Percentiles rank a stretch among this genome's conserved stretches.
These are phyloP conservation scores for Gallirallus australis DNA, from an alignment of 2,797 vertebrate genomes.

Conservation along the genomic window DNA sequence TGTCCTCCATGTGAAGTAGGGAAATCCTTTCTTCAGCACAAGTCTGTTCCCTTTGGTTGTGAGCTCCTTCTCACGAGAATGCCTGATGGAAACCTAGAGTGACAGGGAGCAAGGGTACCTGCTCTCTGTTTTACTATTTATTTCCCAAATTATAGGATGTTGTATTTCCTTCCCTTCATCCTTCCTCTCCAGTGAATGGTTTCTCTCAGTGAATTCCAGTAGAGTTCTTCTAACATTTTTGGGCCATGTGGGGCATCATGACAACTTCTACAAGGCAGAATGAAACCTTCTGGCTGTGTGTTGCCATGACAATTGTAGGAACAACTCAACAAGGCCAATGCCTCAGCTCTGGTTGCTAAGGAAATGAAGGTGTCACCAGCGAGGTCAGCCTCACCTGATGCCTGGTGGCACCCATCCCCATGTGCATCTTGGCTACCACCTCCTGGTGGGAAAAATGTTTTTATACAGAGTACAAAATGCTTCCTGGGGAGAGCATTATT, in stretches of 20 bases:
- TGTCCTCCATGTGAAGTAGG: fast-evolving
- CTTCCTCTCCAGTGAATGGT: neutral
- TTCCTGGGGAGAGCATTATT: slow-evolving; percentile 10
- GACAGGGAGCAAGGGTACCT: fast-evolving
- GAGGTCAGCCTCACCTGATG: neutral
- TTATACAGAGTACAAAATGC: neutral
- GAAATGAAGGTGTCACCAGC: neutral
- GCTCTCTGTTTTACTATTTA: neutral
- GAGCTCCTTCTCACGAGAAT: neutral
- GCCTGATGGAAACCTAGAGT: fast-evolving
- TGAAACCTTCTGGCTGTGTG: fast-evolving
- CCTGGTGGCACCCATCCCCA: neutral
- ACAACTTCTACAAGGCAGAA: neutral
- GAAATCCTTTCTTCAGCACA: neutral
- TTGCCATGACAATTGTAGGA: neutral
- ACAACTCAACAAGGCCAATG: fast-evolving
- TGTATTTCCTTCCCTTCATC: neutral
- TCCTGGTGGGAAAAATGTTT: slow-evolving; percentile 43
- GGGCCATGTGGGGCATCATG: fast-evolving
- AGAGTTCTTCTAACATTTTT: fast-evolving
- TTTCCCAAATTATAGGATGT: fast-evolving
- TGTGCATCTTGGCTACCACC: slow-evolving; percentile 31
- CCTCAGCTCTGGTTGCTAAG: neutral
- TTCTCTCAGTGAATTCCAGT: neutral
- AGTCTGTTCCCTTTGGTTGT: neutral